Evolutionary conservation across 2,797 vertebrate species (phyloP).

Genomic region (Eleutherodactylus coqui): DNA sequence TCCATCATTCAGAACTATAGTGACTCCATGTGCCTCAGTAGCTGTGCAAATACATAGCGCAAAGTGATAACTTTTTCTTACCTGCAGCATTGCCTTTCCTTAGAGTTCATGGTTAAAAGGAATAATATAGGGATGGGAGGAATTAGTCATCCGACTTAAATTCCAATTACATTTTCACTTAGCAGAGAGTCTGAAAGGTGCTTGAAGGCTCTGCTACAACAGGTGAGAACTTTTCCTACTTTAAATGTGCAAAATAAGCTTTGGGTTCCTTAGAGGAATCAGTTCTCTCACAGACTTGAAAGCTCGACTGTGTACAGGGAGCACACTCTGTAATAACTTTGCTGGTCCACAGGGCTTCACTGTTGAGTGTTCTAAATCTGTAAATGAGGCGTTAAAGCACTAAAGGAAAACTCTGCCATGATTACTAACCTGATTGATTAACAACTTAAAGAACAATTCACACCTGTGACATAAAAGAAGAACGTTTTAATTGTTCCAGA

Average conservation of each 20-base stretch:
- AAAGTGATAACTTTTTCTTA: not conserved
- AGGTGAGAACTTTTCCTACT: slow-evolving; percentile 41
- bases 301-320: slow-evolving; percentile 21
- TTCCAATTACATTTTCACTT: slow-evolving; percentile 53
- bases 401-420: slow-evolving; percentile 27
- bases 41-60: not conserved
- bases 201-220: slow-evolving; percentile 35
- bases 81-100: not conserved
- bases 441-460: slow-evolving; percentile 35
- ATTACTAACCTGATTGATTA: slow-evolving; percentile 18
- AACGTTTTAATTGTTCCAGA: slow-evolving; percentile 24
- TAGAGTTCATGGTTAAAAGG: not conserved
- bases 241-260: slow-evolving; percentile 27
- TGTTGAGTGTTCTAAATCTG: slow-evolving; percentile 34
- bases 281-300: slow-evolving; percentile 33
- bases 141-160: not conserved
- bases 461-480: slow-evolving; percentile 17
- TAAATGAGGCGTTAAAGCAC: slow-evolving; percentile 46
- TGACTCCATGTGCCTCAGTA: not conserved
- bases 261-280: slow-evolving; percentile 36
- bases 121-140: slow-evolving; percentile 11
- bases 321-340: slow-evolving; percentile 44
- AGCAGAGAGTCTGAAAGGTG: slow-evolving; percentile 8
- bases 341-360: slow-evolving; percentile 41
- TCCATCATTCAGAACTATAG: not conserved